phyloP scores from a whole-genome alignment of 2,888 invertebrate genomes.

The Caenorhabditis sp. region DNA sequence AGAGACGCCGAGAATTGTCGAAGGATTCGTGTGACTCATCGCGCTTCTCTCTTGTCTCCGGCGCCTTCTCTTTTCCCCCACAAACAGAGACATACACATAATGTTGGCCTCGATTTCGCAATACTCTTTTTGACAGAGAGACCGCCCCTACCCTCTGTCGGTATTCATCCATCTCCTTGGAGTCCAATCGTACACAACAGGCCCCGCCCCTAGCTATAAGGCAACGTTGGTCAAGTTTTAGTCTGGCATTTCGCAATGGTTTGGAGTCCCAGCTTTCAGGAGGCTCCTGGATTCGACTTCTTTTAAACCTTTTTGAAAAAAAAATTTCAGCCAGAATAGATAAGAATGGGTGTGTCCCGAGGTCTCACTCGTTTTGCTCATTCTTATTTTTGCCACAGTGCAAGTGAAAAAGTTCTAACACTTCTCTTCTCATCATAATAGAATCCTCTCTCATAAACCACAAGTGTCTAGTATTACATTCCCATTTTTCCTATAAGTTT shows the following conservation, averaged over 20 bases:
- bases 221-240: conserved; percentile 26
- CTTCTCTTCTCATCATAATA: neutral
- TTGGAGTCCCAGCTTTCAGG: neutral
- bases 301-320: neutral
- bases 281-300: neutral
- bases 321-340: too few relatives aligned
- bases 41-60: neutral
- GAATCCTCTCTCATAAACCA: conserved; percentile 18
- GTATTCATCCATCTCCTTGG: conserved; percentile 60
- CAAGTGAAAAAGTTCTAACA: neutral
- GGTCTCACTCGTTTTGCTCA: conserved; percentile 10
- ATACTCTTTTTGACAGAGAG: conserved; percentile 18
- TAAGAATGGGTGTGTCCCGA: conserved; percentile 22
- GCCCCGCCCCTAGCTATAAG: conserved; percentile 39
- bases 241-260: conserved; percentile 37
- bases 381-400: neutral
- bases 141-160: neutral
- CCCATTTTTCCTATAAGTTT: neutral
- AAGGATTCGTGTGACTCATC: conserved; percentile 28
- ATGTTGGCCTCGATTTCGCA: conserved; percentile 63
- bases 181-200: conserved; percentile 55
- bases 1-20: conserved; percentile 13
- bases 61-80: neutral
- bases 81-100: conserved; percentile 4
- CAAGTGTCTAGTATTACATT: neutral